Evolutionary conservation across 2,113 vertebrate genomes (phyloP).

Genomic region (Cricetomys ansorgei): DNA sequence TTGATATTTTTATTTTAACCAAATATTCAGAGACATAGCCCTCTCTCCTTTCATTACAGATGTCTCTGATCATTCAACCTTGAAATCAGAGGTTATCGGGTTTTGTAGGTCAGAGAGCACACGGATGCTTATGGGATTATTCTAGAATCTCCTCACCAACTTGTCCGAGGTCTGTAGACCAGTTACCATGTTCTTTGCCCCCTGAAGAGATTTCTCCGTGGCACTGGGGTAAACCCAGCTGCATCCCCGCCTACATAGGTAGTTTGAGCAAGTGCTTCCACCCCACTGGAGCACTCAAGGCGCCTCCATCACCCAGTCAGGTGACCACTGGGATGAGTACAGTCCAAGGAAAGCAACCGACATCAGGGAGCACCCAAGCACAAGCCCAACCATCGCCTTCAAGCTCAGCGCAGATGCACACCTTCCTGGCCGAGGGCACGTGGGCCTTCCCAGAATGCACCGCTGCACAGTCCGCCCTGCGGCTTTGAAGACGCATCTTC

Average conservation of each 20-base stretch:
- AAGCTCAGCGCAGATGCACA: rapidly evolving
- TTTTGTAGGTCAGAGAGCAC: neutral
- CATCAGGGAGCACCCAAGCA: rapidly evolving
- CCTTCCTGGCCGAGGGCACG: rapidly evolving
- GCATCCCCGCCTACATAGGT: rapidly evolving
- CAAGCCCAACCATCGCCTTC: rapidly evolving
- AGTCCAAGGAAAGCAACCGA: neutral
- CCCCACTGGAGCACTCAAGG: neutral
- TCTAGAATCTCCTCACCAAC: neutral
- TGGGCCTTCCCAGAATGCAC: conserved; percentile 59
- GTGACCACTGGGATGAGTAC: neutral
- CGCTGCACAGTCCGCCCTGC: neutral
- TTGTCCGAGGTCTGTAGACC: neutral
- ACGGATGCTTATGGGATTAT: neutral
- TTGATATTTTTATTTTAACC: conserved; percentile 45
- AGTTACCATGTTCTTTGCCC: neutral
- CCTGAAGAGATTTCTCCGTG: neutral
- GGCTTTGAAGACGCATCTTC: neutral
- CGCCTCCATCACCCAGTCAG: neutral
- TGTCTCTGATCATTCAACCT: neutral
- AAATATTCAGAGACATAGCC: neutral
- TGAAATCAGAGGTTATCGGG: neutral
- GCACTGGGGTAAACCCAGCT: neutral
- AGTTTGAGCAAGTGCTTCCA: neutral
- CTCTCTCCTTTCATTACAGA: neutral